Conservation (phyloP, 2,888 invertebrate genomes). For the Caenorhabditis zanzibari region DNA sequence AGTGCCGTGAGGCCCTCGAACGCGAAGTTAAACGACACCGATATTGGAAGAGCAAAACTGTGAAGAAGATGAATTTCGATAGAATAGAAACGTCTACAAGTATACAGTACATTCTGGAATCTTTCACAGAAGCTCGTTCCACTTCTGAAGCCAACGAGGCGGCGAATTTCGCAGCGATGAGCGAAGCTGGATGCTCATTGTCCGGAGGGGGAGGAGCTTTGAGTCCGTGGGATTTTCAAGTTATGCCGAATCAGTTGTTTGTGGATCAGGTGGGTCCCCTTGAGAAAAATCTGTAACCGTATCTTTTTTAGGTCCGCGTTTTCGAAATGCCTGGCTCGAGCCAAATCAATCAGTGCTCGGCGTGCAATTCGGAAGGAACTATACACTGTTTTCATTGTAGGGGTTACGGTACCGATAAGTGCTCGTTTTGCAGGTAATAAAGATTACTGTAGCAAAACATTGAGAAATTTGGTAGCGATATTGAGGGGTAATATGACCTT, state of each 20-base stretch:
- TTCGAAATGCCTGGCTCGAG: conserved; percentile 80
- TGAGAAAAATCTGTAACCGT: no score
- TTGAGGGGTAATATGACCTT: no score
- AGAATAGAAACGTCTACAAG: conserved; percentile 77
- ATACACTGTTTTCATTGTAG: conserved; percentile 83
- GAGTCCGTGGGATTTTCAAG: conserved; percentile 83
- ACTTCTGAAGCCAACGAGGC: conserved; percentile 81
- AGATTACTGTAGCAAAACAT: neutral
- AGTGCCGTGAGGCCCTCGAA: conserved; percentile 80
- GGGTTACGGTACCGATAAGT: conserved; percentile 82
- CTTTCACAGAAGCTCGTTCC: conserved; percentile 82
- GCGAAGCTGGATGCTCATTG: conserved; percentile 46
- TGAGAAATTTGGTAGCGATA: neutral
- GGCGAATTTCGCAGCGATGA: conserved; percentile 53
- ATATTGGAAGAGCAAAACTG: conserved; percentile 75
- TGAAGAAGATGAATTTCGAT: conserved; percentile 81
- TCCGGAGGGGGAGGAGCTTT: conserved; percentile 20
- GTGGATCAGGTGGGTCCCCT: conserved; percentile 75
- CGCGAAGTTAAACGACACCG: conserved; percentile 74
- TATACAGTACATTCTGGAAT: conserved; percentile 80
- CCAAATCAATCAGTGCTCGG: conserved; percentile 76
- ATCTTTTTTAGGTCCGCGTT: conserved; percentile 74
- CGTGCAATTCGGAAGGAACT: conserved; percentile 80
- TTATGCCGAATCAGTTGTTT: conserved; percentile 78
- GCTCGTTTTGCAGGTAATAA: conserved; percentile 80